phyloP scores from a whole-genome alignment of 2,888 invertebrate species.

The Drosophila neonasuta region DNA sequence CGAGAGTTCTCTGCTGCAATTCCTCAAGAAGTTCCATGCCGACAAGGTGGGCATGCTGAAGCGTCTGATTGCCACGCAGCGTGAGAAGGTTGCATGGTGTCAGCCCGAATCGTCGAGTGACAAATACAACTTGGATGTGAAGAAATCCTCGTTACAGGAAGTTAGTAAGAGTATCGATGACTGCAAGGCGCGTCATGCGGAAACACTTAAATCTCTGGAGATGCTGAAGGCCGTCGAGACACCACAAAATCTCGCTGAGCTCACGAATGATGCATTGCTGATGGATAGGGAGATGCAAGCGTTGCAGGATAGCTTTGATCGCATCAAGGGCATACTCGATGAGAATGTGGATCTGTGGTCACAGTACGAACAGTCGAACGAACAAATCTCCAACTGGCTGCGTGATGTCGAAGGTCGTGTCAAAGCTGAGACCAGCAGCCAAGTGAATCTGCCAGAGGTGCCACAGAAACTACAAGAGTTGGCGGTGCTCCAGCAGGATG shows the following conservation, averaged over 20 bases:
- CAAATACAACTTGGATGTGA: conserved; percentile 95
- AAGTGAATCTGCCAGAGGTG: conserved; percentile 87
- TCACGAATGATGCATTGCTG: conserved; percentile 87
- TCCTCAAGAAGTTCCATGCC: conserved; percentile 93
- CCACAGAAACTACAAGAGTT: conserved; percentile 88
- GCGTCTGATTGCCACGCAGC: conserved; percentile 89
- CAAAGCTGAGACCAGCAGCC: conserved; percentile 88
- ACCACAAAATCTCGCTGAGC: conserved; percentile 86
- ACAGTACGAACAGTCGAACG: conserved; percentile 90
- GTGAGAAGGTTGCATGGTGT: conserved; percentile 96
- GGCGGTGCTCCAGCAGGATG: conserved; percentile 85
- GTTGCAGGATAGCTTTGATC: conserved; percentile 86
- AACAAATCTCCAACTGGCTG: conserved; percentile 89
- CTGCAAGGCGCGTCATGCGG: conserved; percentile 86
- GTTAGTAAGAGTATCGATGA: conserved; percentile 89
- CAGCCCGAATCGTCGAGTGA: conserved; percentile 94
- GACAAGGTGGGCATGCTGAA: conserved; percentile 92
- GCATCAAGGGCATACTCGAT: conserved; percentile 87
- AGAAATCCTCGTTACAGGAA: conserved; percentile 90
- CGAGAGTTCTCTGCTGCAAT: conserved; percentile 89
- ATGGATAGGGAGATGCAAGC: conserved; percentile 88
- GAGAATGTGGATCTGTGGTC: conserved; percentile 90
- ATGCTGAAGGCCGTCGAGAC: conserved; percentile 89
- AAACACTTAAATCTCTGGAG: conserved; percentile 88
- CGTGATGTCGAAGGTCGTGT: conserved; percentile 90